phyloP scores from a whole-genome alignment of 2,888 invertebrate genomes.

The Kryphioiulus occultus region DNA sequence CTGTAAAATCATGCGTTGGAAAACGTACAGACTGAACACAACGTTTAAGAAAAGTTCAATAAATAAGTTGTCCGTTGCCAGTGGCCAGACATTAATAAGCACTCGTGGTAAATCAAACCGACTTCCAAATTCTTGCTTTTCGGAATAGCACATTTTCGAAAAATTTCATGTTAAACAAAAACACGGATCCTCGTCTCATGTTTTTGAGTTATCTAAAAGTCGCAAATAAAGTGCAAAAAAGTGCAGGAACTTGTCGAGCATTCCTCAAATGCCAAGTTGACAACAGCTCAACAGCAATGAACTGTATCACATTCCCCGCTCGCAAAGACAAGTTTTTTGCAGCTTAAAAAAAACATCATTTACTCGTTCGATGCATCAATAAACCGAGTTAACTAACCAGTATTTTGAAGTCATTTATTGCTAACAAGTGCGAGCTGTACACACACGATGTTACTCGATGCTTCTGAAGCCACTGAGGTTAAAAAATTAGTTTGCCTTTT shows the following conservation, averaged over 20 bases:
- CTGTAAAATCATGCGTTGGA: too few relatives aligned
- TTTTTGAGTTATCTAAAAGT: background rate
- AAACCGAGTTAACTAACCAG: constrained; percentile 36
- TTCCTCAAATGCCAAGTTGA: constrained; percentile 13
- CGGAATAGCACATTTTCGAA: background rate
- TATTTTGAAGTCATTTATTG: constrained; percentile 40
- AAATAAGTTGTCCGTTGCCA: background rate
- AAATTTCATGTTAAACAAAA: constrained; percentile 13
- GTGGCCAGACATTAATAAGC: background rate
- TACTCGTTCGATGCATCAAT: constrained; percentile 16
- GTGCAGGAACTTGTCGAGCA: background rate
- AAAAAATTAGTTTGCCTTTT: background rate
- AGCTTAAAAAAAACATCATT: background rate
- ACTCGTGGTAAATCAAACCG: background rate
- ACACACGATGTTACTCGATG: constrained; percentile 21
- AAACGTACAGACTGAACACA: background rate
- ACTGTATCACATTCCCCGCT: constrained; percentile 19
- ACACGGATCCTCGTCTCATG: background rate
- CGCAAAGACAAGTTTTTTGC: background rate
- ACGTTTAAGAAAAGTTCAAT: background rate
- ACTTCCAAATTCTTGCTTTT: background rate
- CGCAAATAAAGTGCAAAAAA: background rate
- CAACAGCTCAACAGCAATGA: background rate
- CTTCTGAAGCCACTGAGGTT: constrained; percentile 20
- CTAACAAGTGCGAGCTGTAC: constrained; percentile 28